Conservation (phyloP, 2,888 invertebrate genomes). For the Coelopa pilipes region DNA sequence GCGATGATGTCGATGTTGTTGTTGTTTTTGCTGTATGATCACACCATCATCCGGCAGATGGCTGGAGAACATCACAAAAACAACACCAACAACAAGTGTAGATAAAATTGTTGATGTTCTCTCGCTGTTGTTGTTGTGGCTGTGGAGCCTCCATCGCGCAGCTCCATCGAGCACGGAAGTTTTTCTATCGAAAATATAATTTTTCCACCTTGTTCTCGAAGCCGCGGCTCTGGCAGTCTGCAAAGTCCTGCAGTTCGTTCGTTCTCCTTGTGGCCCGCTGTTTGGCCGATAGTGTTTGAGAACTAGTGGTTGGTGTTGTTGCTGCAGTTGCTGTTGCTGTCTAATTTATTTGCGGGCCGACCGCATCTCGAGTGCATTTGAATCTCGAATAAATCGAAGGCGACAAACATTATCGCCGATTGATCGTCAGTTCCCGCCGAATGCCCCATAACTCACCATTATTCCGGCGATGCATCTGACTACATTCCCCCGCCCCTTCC, state of each 20-base stretch:
- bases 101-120: background rate
- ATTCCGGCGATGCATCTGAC: background rate
- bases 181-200: too few species aligned
- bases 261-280: too few species aligned
- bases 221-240: background rate
- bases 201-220: too few species aligned
- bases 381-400: constrained; percentile 27
- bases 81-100: background rate
- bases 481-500: background rate
- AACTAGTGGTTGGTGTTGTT: background rate
- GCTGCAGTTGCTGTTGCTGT: constrained; percentile 14
- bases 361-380: constrained; percentile 25
- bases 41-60: background rate
- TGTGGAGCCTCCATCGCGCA: background rate
- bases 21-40: background rate
- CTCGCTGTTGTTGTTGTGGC: background rate
- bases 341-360: constrained; percentile 20
- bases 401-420: constrained; percentile 25
- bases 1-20: background rate
- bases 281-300: background rate
- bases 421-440: too few species aligned
- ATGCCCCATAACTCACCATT: background rate
- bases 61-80: background rate
- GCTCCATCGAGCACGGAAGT: too few species aligned
- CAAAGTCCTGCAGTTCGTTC: too few species aligned